Conservation (phyloP, 2,797 vertebrate genomes). For the Sebastes diploproa region DNA sequence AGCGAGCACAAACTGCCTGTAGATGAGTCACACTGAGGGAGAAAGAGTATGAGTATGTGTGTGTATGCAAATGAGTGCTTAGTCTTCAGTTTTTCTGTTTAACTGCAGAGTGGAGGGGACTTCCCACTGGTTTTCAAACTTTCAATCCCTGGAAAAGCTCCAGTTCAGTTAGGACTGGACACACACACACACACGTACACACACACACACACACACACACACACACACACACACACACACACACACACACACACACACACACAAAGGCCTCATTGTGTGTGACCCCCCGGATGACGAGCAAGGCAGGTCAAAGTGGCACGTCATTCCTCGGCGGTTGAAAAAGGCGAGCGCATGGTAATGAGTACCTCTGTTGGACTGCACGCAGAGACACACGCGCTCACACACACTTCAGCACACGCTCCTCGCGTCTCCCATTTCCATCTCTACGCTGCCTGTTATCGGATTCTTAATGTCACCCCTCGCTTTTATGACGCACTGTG, state of each 20-base stretch:
- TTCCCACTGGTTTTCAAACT: constrained; percentile 72
- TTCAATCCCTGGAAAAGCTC: constrained; percentile 66
- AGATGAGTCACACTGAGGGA: constrained; percentile 60
- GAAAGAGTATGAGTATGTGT: not conserved
- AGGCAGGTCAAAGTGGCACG: constrained; percentile 63
- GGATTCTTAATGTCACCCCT: constrained; percentile 20
- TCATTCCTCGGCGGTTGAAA: constrained; percentile 67
- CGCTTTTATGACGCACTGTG: constrained; percentile 27
- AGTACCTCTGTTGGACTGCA: constrained; percentile 44
- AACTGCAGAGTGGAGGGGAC: constrained; percentile 64
- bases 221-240: constrained; percentile 3
- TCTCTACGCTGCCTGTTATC: not conserved
- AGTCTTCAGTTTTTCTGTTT: constrained; percentile 69
- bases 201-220: not conserved
- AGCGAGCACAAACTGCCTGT: constrained; percentile 56
- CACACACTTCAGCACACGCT: not conserved
- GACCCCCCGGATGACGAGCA: constrained; percentile 62
- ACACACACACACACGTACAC: not conserved
- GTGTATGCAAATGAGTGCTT: constrained; percentile 72
- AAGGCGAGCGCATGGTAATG: constrained; percentile 69
- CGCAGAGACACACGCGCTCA: not conserved
- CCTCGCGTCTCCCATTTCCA: constrained; percentile 4
- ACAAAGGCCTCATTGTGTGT: constrained; percentile 74
- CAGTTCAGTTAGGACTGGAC: constrained; percentile 63
- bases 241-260: not conserved